Evolutionary conservation across 2,888 invertebrate genomes (phyloP).

Genomic region (Resseliella maxima): DNA sequence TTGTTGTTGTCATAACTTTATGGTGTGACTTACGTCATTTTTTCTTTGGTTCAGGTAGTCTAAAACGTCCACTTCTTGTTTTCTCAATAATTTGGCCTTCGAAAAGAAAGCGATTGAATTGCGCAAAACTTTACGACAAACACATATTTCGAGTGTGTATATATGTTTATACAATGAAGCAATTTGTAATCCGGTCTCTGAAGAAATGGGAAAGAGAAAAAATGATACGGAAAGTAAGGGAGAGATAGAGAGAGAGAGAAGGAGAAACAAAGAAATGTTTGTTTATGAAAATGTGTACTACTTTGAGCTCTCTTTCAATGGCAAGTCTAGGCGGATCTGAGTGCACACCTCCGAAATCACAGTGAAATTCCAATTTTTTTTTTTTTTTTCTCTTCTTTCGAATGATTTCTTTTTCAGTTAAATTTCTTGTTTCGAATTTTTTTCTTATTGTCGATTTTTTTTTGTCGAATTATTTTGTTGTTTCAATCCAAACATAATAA

Average conservation of each 20-base stretch:
- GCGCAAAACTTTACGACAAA: constrained; percentile 5
- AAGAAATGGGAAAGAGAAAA: background rate
- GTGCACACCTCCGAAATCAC: background rate
- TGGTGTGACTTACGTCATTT: constrained; percentile 53
- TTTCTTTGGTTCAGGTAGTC: background rate
- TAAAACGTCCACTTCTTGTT: background rate
- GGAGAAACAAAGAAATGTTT: background rate
- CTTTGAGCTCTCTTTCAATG: background rate
- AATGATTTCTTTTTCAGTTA: no score
- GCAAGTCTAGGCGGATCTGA: background rate
- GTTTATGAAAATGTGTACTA: constrained; percentile 1
- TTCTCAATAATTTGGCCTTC: background rate
- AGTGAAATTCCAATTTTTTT: background rate
- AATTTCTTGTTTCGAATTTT: no score
- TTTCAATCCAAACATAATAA: no score
- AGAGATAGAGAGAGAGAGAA: no score
- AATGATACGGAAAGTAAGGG: no score
- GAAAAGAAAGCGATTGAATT: constrained; percentile 54
- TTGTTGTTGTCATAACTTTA: background rate
- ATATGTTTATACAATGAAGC: background rate
- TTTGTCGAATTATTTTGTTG: no score
- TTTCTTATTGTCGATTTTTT: no score
- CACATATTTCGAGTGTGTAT: background rate
- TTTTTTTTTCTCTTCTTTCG: background rate
- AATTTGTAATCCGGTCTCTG: background rate